Evolutionary conservation across 2,797 vertebrate genomes (phyloP).

Genomic region (Todus mexicanus): DNA sequence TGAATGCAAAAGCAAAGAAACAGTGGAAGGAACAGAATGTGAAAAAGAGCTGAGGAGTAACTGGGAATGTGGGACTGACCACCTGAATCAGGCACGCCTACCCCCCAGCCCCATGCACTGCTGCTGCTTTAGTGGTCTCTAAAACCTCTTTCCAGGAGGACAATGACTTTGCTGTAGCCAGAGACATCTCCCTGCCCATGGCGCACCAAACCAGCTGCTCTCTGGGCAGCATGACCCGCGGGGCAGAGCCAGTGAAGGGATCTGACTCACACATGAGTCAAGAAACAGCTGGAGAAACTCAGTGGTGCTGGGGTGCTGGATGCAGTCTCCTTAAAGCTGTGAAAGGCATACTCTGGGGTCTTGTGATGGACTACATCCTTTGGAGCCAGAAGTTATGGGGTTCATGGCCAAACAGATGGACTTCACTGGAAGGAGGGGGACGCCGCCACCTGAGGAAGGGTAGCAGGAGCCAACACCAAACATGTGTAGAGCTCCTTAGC

Average conservation of each 20-base stretch:
- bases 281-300: not conserved
- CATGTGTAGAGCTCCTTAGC: constrained; percentile 2
- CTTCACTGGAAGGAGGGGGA: not conserved
- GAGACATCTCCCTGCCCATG: rapidly evolving
- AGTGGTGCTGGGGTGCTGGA: not conserved
- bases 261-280: not conserved
- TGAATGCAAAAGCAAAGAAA: not conserved
- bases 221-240: rapidly evolving
- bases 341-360: not conserved
- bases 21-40: not conserved
- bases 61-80: not conserved
- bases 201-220: rapidly evolving
- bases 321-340: not conserved
- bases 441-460: constrained; percentile 13
- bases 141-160: not conserved
- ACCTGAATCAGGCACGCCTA: not conserved
- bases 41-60: not conserved
- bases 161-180: not conserved
- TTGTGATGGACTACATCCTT: rapidly evolving
- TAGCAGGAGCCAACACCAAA: not conserved
- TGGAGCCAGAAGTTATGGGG: not conserved
- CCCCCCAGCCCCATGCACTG: rapidly evolving
- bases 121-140: not conserved
- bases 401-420: constrained; percentile 40
- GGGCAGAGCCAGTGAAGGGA: rapidly evolving